These are phyloP conservation scores for Xiphophorus couchianus DNA, from an alignment of 2,113 vertebrate species.

Conservation along the genomic window DNA sequence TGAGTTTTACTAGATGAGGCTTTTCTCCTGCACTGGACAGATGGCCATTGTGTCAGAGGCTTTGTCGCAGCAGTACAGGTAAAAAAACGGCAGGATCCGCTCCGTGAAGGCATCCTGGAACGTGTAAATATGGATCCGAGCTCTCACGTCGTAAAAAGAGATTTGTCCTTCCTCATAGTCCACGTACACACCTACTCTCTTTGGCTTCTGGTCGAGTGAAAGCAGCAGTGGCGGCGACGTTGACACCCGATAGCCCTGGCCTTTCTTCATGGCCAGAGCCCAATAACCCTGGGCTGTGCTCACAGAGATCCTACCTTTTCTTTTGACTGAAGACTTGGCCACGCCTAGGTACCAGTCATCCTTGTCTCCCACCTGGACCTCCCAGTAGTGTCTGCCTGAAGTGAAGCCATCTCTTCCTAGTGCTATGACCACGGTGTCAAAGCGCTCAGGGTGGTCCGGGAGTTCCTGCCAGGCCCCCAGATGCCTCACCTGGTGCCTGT, in stretches of 20 bases:
- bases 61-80: conserved; percentile 84
- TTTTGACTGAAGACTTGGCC: conserved; percentile 74
- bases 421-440: conserved; percentile 81
- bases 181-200: conserved; percentile 85
- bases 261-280: conserved; percentile 83
- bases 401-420: conserved; percentile 72
- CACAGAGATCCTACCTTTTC: conserved; percentile 79
- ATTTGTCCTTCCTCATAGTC: conserved; percentile 88
- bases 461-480: conserved; percentile 81
- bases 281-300: conserved; percentile 81
- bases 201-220: conserved; percentile 73
- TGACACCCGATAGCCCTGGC: conserved; percentile 77
- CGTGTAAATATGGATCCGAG: conserved; percentile 83
- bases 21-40: conserved; percentile 57
- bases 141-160: conserved; percentile 86
- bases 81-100: conserved; percentile 87
- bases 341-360: conserved; percentile 84
- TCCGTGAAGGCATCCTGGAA: conserved; percentile 84
- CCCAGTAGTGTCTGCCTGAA: conserved; percentile 81
- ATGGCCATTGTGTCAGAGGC: conserved; percentile 78
- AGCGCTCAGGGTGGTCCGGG: conserved; percentile 71
- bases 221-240: conserved; percentile 73
- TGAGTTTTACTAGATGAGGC: conserved; percentile 67
- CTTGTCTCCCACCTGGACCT: conserved; percentile 82
- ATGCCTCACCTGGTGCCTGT: conserved; percentile 78